Base-by-base conservation (phyloP, 1,140 invertebrate genomes). In the Episyrphus balteatus region DNA sequence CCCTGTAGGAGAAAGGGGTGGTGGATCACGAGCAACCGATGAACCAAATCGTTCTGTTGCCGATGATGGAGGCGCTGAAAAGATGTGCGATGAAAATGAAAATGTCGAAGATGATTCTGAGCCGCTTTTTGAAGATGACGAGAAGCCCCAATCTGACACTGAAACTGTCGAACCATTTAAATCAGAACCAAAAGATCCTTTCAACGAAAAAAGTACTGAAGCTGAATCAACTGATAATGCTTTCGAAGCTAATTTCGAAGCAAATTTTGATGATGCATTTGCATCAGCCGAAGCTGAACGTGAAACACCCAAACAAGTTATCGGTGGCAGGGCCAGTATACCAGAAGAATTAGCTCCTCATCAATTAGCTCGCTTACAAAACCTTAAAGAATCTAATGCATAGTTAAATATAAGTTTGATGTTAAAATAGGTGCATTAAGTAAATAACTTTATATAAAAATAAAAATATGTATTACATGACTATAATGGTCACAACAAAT, bases 381-480 rank as follows among this genome's bases (percentile, higher is more conserved):
- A 86, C 62, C 73, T 90, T 14, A 90, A 90, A 68, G 88, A 90
- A 68, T 91, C 88, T 46, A 88, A 90, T 67, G 88, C 88, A 71
- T 91, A 84, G 69, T 32, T 15, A 31, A 31, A 14, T 5, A 43
- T 15, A 43, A 43, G 31, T 21, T 42, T n/a, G 12, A 42, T 42
- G 14, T n/a, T 31, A 31, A 43, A 43, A 14, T 13, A 31, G 5
- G 3, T 36, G 10, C 5, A 36, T 36, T 6, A 36, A 5, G 3
- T n/a, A 36, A n/a, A 12, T 15, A 41, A 15, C 13, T 41, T n/a
- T 41, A 41, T 41, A 41, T 41, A 7, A 12, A 41, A 5, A 41
- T 41, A 21, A 3, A 39, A 9, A 18, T 18, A 41, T 41, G 11
- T 41, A 41, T 41, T 15, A 17, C 19, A 41, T 18, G 21, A 26